phyloP scores from a whole-genome alignment of 2,113 vertebrate genomes.

The Tamias sibiricus region DNA sequence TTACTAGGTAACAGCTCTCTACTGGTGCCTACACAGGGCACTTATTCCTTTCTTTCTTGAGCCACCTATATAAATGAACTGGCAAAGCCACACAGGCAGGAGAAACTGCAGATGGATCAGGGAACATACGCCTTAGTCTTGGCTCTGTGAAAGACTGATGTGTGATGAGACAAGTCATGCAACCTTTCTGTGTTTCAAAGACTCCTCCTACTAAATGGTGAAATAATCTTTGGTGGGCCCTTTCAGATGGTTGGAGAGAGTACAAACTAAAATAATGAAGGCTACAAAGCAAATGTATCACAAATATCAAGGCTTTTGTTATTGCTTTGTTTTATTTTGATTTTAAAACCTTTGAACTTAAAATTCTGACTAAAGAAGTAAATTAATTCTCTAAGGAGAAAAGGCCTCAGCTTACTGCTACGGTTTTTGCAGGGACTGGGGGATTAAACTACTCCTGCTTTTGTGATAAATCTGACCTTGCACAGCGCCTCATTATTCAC shows the following conservation, averaged over 20 bases:
- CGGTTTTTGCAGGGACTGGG: not conserved
- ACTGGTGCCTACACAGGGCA: not conserved
- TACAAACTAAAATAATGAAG: not conserved
- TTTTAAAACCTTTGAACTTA: slow-evolving; percentile 23
- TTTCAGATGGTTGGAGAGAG: not conserved
- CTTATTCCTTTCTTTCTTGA: not conserved
- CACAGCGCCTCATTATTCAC: not conserved
- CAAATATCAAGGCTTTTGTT: not conserved
- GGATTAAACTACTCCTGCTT: not conserved
- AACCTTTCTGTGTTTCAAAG: not conserved
- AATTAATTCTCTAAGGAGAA: not conserved
- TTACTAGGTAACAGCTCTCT: not conserved
- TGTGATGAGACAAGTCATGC: not conserved
- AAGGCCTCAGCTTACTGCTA: not conserved
- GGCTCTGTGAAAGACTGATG: not conserved
- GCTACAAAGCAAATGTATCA: not conserved
- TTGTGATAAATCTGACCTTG: slow-evolving; percentile 12
- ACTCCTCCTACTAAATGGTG: not conserved
- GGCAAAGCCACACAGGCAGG: not conserved
- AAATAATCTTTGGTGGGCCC: not conserved
- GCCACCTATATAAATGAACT: not conserved
- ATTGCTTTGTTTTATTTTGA: not conserved
- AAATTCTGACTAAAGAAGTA: not conserved
- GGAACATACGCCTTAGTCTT: not conserved
- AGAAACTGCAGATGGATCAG: not conserved